Conservation (phyloP, 2,113 vertebrate genomes). For the Protobothrops flavoviridis region DNA sequence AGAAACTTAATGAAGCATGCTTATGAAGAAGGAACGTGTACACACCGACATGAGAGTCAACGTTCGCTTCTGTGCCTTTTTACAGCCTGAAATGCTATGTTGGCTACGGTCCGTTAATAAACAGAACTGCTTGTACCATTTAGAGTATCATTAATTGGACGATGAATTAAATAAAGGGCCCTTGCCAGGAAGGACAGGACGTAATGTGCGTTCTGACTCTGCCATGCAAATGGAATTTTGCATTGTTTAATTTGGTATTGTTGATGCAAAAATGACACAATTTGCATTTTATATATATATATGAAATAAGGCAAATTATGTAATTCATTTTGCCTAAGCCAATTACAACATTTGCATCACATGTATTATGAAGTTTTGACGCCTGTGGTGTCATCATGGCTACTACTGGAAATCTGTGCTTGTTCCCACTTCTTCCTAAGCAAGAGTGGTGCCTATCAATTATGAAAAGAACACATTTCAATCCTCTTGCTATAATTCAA, state of each 20-base stretch:
- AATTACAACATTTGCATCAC: background rate
- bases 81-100: background rate
- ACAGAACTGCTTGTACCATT: conserved; percentile 2
- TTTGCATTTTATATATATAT: background rate
- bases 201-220: background rate
- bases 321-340: background rate
- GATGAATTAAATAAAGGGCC: background rate
- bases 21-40: background rate
- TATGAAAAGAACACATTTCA: background rate
- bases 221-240: background rate
- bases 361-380: background rate
- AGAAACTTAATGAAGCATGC: conserved; percentile 11
- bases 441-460: background rate
- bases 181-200: background rate
- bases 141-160: background rate
- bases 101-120: background rate
- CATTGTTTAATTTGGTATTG: background rate
- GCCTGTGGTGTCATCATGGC: background rate
- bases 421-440: background rate
- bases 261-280: background rate
- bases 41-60: background rate
- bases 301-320: background rate
- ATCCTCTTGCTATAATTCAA: background rate
- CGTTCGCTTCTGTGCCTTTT: too few relatives aligned
- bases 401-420: background rate